Evolutionary conservation across 1,140 invertebrate genomes (phyloP).

Genomic region (Plutomurus gul): DNA sequence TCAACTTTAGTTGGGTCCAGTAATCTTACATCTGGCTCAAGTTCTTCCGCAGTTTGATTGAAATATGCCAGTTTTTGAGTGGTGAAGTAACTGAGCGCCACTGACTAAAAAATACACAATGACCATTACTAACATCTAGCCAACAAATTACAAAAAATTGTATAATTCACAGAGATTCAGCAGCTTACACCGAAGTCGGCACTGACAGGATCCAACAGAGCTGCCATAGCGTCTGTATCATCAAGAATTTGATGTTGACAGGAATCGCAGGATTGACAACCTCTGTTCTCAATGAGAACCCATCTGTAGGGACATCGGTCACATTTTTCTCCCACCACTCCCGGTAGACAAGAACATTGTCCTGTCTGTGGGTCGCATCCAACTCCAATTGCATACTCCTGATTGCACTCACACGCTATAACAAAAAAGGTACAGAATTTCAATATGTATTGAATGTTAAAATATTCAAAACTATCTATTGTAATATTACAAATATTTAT

Average conservation of each 20-base stretch:
- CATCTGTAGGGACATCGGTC: conserved; percentile 88
- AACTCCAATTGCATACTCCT: conserved; percentile 82
- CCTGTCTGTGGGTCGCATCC: conserved; percentile 87
- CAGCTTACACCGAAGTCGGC: conserved; percentile 71
- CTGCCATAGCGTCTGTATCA: conserved; percentile 75
- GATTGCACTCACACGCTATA: conserved; percentile 81
- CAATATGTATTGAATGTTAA: too few relatives aligned
- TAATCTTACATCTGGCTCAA: conserved; percentile 68
- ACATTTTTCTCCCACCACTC: conserved; percentile 93
- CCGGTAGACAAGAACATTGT: conserved; percentile 91
- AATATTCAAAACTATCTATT: too few relatives aligned
- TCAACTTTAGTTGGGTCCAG: conserved; percentile 70
- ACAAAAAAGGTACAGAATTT: conserved; percentile 45
- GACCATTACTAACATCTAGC: not conserved
- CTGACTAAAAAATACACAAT: conserved; percentile 61
- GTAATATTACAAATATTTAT: conserved; percentile 59
- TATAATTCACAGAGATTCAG: not conserved
- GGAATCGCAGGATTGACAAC: conserved; percentile 81
- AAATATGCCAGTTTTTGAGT: conserved; percentile 73
- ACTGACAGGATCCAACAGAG: conserved; percentile 68
- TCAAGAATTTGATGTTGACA: conserved; percentile 87
- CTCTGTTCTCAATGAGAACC: conserved; percentile 71
- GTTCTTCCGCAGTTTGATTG: conserved; percentile 68
- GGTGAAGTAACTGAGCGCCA: conserved; percentile 77
- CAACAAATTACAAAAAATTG: not conserved